Evolutionary conservation across 2,888 invertebrate genomes (phyloP).

Genomic region (Aplocera efformata): DNA sequence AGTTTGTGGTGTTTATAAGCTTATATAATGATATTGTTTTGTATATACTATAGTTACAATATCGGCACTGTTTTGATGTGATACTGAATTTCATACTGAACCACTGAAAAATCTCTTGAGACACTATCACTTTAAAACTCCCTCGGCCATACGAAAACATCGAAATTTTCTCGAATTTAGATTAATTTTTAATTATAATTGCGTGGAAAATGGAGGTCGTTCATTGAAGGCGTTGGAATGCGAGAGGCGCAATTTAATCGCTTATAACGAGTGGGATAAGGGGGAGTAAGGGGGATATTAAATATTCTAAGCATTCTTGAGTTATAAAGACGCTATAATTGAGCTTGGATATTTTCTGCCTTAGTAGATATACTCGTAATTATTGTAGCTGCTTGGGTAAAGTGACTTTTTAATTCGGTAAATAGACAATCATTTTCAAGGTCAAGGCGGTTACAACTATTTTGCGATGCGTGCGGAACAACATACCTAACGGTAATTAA

Average conservation of each 20-base stretch:
- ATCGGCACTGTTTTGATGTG: too few relatives aligned
- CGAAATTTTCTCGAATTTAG: conserved; percentile 49
- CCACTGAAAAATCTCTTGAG: too few relatives aligned
- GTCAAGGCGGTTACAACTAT: too few relatives aligned
- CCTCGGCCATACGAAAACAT: conserved; percentile 22
- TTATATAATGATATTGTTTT: too few relatives aligned
- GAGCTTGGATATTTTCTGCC: conserved; percentile 62
- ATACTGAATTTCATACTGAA: too few relatives aligned
- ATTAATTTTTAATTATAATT: conserved; percentile 77
- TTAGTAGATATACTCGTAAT: conserved; percentile 59
- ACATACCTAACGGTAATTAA: too few relatives aligned
- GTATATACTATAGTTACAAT: too few relatives aligned
- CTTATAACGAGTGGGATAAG: conserved; percentile 58
- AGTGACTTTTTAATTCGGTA: conserved; percentile 5
- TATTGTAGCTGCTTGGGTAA: conserved; percentile 42
- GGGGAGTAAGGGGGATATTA: conserved; percentile 50
- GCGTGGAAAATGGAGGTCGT: conserved; percentile 57
- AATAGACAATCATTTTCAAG: too few relatives aligned
- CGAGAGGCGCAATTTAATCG: conserved; percentile 71
- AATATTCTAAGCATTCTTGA: conserved; percentile 70
- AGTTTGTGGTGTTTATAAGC: too few relatives aligned
- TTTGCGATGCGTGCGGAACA: too few relatives aligned
- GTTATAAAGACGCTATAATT: conserved; percentile 69
- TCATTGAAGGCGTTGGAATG: conserved; percentile 53
- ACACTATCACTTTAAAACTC: neutral